Conservation (phyloP, 2,888 invertebrate genomes). For the Phortica okadai region DNA sequence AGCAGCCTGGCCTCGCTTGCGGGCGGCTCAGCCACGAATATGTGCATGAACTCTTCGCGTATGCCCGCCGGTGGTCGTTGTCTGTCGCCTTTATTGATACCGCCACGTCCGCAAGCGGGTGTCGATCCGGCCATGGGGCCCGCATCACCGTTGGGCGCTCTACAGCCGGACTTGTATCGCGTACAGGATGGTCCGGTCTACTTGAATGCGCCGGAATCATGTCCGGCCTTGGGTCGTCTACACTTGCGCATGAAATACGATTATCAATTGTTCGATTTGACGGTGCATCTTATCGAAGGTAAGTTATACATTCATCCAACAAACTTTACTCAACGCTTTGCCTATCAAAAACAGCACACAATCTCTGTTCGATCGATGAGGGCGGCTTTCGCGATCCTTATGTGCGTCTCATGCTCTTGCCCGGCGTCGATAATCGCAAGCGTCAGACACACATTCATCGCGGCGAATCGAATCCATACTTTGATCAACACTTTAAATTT, state of each 20-base stretch:
- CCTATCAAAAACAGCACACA: slow-evolving; percentile 81
- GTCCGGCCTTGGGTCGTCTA: slow-evolving; percentile 86
- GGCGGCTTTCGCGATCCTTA: slow-evolving; percentile 95
- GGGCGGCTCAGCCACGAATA: slow-evolving; percentile 64
- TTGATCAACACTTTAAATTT: slow-evolving; percentile 95
- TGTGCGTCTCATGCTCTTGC: slow-evolving; percentile 86
- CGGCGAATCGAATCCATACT: slow-evolving; percentile 90
- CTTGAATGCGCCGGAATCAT: slow-evolving; percentile 80
- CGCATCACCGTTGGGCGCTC: slow-evolving; percentile 84
- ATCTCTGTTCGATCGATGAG: slow-evolving; percentile 88
- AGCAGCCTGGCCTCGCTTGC: slow-evolving; percentile 83
- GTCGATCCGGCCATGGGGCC: slow-evolving; percentile 74
- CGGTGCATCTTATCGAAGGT: slow-evolving; percentile 95
- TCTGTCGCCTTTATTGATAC: slow-evolving; percentile 87
- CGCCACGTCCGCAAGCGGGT: slow-evolving; percentile 80
- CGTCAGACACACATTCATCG: slow-evolving; percentile 90
- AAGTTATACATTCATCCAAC: background rate
- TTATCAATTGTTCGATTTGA: slow-evolving; percentile 91
- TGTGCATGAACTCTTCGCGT: slow-evolving; percentile 68
- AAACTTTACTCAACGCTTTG: background rate
- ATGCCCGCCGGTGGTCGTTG: slow-evolving; percentile 78
- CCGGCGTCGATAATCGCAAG: slow-evolving; percentile 89
- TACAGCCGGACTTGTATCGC: slow-evolving; percentile 92
- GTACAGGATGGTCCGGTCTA: slow-evolving; percentile 87
- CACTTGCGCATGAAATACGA: slow-evolving; percentile 92